Evolutionary conservation across 2,888 invertebrate species (phyloP).

Genomic region (Melanargia galathea): DNA sequence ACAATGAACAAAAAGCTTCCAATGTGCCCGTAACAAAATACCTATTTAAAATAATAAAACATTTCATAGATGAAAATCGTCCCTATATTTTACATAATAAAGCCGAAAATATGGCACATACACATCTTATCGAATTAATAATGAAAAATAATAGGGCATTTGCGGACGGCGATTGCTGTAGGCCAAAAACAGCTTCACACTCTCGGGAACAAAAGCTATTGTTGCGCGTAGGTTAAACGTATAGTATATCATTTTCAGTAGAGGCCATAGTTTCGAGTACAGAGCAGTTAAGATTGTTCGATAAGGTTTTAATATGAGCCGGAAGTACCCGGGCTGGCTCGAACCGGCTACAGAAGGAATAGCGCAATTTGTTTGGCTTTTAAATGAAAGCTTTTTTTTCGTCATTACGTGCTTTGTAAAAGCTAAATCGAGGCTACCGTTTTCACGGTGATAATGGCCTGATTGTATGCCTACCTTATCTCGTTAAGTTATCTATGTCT

Average conservation of each 20-base stretch:
- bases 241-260: constrained; percentile 74
- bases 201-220: constrained; percentile 49
- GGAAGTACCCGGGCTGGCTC: constrained; percentile 66
- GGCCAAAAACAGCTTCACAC: constrained; percentile 47
- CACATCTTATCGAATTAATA: constrained; percentile 78
- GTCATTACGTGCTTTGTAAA: constrained; percentile 9
- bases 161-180: constrained; percentile 30
- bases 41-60: constrained; percentile 31
- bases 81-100: constrained; percentile 45
- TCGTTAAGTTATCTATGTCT: neutral
- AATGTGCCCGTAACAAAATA: constrained; percentile 20
- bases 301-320: constrained; percentile 81
- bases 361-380: constrained; percentile 65
- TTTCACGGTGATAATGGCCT: constrained; percentile 23
- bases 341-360: constrained; percentile 49
- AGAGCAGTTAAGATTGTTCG: constrained; percentile 77
- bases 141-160: constrained; percentile 69
- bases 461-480: constrained; percentile 14
- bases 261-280: constrained; percentile 76
- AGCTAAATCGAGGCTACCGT: constrained; percentile 20
- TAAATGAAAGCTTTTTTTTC: constrained; percentile 29
- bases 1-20: constrained; percentile 11
- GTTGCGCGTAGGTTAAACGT: constrained; percentile 51
- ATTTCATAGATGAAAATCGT: constrained; percentile 28
- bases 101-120: constrained; percentile 52